Evolutionary conservation across 2,888 invertebrate species (phyloP).

Genomic region (Protophormia terraenovae): DNA sequence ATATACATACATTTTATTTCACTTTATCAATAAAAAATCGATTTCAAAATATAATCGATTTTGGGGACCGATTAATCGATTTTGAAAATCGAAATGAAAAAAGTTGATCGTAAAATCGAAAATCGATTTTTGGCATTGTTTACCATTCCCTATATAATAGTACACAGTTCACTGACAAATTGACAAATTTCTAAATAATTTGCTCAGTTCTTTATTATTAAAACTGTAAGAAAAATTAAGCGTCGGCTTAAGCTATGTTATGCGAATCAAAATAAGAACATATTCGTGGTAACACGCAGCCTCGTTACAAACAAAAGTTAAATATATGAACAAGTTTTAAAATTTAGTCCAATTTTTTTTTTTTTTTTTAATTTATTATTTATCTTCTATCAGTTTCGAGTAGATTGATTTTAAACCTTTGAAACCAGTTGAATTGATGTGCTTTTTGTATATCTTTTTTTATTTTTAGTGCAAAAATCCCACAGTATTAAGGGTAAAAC

Average conservation of each 20-base stretch:
- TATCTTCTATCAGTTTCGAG: no score
- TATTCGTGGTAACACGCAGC: constrained; percentile 81
- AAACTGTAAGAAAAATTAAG: constrained; percentile 78
- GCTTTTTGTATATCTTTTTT: not conserved
- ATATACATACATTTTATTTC: no score
- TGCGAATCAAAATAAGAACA: constrained; percentile 72
- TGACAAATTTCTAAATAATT: constrained; percentile 40
- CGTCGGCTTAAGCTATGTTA: constrained; percentile 81
- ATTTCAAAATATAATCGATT: no score
- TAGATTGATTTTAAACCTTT: not conserved
- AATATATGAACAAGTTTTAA: no score
- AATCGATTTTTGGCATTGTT: no score
- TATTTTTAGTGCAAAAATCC: constrained; percentile 86
- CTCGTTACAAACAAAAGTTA: constrained; percentile 80
- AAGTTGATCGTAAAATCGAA: no score
- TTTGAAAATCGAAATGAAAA: no score
- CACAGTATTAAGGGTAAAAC: constrained; percentile 92
- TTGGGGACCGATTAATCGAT: no score
- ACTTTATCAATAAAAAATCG: no score
- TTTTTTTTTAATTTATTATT: not conserved
- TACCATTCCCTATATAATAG: no score
- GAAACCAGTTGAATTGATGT: constrained; percentile 31
- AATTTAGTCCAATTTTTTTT: no score
- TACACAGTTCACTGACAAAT: constrained; percentile 64
- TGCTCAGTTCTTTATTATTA: constrained; percentile 55